Base-by-base conservation (phyloP, 2,113 vertebrate species). In the Myotis brandtii region DNA sequence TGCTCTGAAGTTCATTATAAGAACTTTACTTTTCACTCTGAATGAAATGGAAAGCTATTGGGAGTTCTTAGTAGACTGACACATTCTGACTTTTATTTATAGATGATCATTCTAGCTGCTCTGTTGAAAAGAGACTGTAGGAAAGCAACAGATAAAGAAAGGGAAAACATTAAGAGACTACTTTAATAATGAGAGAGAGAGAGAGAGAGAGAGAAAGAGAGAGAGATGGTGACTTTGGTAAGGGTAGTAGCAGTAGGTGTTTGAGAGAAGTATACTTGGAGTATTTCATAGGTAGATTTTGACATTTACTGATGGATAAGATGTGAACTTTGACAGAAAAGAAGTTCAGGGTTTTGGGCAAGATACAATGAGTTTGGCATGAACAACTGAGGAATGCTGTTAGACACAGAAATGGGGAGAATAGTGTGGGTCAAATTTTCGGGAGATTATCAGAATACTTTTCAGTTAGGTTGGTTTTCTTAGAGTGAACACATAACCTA, bases 391-490 rank as follows among this genome's bases (percentile, higher is more conserved):
- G 79, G 40, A 92, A 62, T 21, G 30, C 4, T 67, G 10, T 87
- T 50, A 77, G 16, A 81, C 0, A 48, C 11, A 80, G 18, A 92
- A 76, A 62, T 67, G 32, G 40, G 12, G 66, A 91, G 27, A 73
- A 66, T 5, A 64, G 14, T 30, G 32, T 52, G 23, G 21, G 25
- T 43, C 27, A 94, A 43, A 77, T 50, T 90, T 32, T 4, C 17
- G 13, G 66, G n/a, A 25, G 9, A 6, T 73, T 69, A 43, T 84
- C 34, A 75, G 32, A 75, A 82, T 64, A 87, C 77, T 62, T 96
- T 89, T 13, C 46, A 94, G 40, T 75, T 91, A 89, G 46, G 21
- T 89, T 79, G n/a, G 9, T 85, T 93, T 91, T 83, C 25, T 87
- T 77, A 92, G 16, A 37, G 7, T 46, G 59, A 92, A 89, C 25